Conservation (phyloP, 1,140 invertebrate species). For the Amyelois transitella region DNA sequence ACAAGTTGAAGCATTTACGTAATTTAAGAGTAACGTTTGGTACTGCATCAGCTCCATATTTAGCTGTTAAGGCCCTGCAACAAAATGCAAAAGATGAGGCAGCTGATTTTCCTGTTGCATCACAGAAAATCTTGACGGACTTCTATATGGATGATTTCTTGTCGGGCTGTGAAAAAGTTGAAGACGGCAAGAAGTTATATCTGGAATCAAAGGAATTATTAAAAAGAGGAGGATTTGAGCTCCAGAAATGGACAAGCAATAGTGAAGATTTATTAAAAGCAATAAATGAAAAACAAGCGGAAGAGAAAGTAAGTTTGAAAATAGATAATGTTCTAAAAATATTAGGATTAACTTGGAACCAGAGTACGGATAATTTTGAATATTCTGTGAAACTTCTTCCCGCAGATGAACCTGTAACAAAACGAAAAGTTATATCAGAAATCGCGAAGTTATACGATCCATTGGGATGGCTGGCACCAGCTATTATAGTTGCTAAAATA, state of each 20-base stretch:
- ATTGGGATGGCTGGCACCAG: conserved; percentile 45
- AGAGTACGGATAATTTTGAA: conserved; percentile 18
- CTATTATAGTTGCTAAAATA: conserved; percentile 49
- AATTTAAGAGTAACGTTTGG: conserved; percentile 40
- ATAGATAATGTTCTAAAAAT: conserved; percentile 14
- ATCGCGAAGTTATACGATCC: conserved; percentile 26
- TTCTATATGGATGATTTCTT: conserved; percentile 36
- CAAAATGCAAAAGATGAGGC: conserved; percentile 32
- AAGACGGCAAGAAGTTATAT: conserved; percentile 1
- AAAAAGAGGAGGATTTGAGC: conserved; percentile 16
- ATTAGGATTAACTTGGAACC: conserved; percentile 26
- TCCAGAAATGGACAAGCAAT: conserved; percentile 30
- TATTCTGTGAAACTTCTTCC: conserved; percentile 10
- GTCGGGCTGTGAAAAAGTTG: conserved; percentile 26
- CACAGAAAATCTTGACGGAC: conserved; percentile 26
- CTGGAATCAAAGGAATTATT: conserved; percentile 7
- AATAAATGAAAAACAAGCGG: neutral
- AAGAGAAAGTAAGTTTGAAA: conserved; percentile 5
- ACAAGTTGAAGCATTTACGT: conserved; percentile 9
- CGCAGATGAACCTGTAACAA: conserved; percentile 12
- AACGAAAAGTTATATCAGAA: conserved; percentile 26
- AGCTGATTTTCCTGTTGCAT: conserved; percentile 13
- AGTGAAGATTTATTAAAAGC: conserved; percentile 3
- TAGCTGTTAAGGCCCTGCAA: conserved; percentile 34
- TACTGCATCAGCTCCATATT: conserved; percentile 30